These are phyloP conservation scores for Osmerus mordax DNA, from an alignment of 2,113 vertebrate species.

Conservation along the genomic window DNA sequence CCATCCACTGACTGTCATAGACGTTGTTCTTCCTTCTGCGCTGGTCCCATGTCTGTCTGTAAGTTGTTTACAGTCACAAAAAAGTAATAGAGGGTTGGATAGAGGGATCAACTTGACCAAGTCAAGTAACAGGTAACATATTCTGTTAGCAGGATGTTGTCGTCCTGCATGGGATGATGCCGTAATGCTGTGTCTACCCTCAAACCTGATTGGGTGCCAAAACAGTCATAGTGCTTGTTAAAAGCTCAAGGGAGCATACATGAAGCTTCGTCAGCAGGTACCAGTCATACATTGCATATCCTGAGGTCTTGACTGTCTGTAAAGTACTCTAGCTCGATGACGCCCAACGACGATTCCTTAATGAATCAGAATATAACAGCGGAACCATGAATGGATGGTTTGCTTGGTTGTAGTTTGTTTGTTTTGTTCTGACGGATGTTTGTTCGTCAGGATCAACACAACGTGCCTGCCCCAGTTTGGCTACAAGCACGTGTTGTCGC, in stretches of 20 bases:
- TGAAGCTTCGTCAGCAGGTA: constrained; percentile 54
- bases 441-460: constrained; percentile 68
- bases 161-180: background rate
- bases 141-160: too few species aligned
- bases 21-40: too few species aligned
- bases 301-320: background rate
- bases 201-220: constrained; percentile 43
- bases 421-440: constrained; percentile 11
- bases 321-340: too few species aligned
- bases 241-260: constrained; percentile 40
- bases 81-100: too few species aligned
- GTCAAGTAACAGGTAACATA: too few species aligned
- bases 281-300: constrained; percentile 47
- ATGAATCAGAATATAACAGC: background rate
- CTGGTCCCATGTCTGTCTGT: too few species aligned
- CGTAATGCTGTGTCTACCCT: constrained; percentile 7
- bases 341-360: too few species aligned
- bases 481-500: constrained; percentile 88
- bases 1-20: too few species aligned
- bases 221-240: constrained; percentile 48
- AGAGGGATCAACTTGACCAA: too few species aligned
- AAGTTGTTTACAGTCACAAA: too few species aligned
- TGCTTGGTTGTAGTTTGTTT: too few species aligned
- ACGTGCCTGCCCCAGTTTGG: constrained; percentile 92
- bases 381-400: background rate